A percentile compares a stretch with the other conserved stretches of the same genome.
Evolutionary conservation across 2,797 vertebrate species (phyloP).

Genomic region (Nannoperca australis): DNA sequence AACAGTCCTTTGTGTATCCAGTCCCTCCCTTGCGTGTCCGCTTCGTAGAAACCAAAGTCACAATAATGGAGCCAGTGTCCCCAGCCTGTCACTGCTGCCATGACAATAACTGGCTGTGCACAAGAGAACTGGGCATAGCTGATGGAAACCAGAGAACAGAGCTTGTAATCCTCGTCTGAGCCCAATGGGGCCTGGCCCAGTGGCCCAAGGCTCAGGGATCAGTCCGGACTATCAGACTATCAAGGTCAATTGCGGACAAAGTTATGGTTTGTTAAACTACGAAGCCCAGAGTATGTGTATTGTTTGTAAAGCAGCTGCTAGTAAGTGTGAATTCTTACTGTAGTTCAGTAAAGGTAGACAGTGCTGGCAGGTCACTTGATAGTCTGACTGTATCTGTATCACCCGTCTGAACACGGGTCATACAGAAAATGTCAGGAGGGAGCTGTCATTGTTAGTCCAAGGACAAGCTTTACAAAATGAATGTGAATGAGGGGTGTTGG

Average conservation of each 20-base stretch:
- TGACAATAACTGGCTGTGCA: conserved; percentile 73
- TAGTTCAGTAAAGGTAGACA: neutral
- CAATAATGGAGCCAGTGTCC: conserved; percentile 81
- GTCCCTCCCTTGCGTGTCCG: conserved; percentile 65
- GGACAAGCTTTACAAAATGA: neutral
- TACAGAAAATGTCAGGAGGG: conserved; percentile 3
- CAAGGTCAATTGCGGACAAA: neutral
- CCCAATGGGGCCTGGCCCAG: conserved; percentile 40
- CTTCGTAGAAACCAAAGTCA: conserved; percentile 70
- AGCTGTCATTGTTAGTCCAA: neutral
- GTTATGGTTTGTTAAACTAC: neutral
- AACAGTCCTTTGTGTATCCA: conserved; percentile 71
- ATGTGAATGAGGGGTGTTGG: conserved; percentile 20
- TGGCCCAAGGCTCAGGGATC: conserved; percentile 26
- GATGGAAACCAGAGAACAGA: conserved; percentile 65
- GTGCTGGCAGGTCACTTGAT: neutral
- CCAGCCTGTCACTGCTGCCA: conserved; percentile 76
- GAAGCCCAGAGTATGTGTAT: neutral
- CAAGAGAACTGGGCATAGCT: conserved; percentile 61
- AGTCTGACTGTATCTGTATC: neutral
- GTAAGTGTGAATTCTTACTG: neutral
- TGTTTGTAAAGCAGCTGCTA: conserved; percentile 9
- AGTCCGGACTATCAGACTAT: neutral
- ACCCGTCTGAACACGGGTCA: neutral
- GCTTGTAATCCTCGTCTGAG: conserved; percentile 58